Evolutionary conservation across 2,888 invertebrate species (phyloP).

Genomic region (Adela reaumurella): DNA sequence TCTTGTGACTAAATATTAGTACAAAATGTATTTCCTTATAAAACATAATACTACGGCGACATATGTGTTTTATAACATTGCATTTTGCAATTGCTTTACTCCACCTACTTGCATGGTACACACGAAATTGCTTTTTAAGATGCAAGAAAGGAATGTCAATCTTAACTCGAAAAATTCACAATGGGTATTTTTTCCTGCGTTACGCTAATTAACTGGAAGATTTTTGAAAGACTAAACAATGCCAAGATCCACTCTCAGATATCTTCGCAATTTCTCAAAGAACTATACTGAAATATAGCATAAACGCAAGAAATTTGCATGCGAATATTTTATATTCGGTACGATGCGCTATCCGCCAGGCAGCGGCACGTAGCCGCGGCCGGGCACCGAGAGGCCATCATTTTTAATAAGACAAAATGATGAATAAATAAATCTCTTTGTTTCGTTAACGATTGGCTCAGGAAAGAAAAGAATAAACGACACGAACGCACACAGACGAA

Average conservation of each 20-base stretch:
- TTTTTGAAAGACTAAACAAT: not conserved
- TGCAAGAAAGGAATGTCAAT: no score
- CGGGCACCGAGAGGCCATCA: constrained; percentile 21
- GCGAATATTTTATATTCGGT: not conserved
- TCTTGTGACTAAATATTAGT: no score
- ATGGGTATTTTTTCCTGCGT: no score
- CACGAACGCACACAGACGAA: not conserved
- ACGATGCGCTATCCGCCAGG: not conserved
- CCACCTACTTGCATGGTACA: no score
- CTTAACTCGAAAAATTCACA: no score
- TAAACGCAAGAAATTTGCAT: not conserved
- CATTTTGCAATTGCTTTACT: no score
- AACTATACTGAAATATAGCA: constrained; percentile 2
- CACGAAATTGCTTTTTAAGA: no score
- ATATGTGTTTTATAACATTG: no score
- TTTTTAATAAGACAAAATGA: constrained; percentile 37
- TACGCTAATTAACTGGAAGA: not conserved
- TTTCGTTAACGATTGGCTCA: constrained; percentile 33
- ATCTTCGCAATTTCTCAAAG: constrained; percentile 5
- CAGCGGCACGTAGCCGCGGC: not conserved
- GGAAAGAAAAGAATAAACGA: constrained; percentile 16
- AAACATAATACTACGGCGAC: no score
- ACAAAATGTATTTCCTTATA: no score
- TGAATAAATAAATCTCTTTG: constrained; percentile 33
- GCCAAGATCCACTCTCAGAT: not conserved